Evolutionary conservation across 64 coral and sea anemone species (phyloP), one percentile per base, ranked within the genome.

Genomic region (Exaiptasia diaphana): DNA sequence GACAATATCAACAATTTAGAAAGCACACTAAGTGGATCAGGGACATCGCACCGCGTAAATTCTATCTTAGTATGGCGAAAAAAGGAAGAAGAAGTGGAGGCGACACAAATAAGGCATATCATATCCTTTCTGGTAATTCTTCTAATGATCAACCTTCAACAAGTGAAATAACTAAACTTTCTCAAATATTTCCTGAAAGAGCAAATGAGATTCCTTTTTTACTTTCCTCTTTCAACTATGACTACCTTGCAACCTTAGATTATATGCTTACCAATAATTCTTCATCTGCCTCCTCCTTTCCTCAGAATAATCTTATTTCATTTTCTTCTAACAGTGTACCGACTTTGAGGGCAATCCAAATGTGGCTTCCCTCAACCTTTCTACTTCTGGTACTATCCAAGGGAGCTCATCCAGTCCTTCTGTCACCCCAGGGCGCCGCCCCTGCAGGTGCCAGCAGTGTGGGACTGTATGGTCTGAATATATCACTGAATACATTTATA

Each of bases 401-500:
- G 57, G 57, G 4, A 26, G 14, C 4, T 2, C 22, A 61, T 61
- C 57, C 23, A 29, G 57, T 61, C 20, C 57, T 30, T 61, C 57
- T 61, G 57, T 29, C 57, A 4, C 33, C 57, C 57, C 22, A 61
- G 57, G 57, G 26, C 57, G 57, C 4, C 57, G 57, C 14, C 57
- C 57, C 0, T 61, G 57, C 17, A 61, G 57, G 33, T 61, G 57
- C 57, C 57, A 61, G 57, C 57, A 61, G 57, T 61, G 57, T 4
- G 57, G 57, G 20, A 38, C 83, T n/a, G 28, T 76, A 64, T 76
- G 73, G 37, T 53, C 82, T 32, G 33, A 38, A 33, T n/a, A n/a
- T n/a, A n/a, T n/a, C n/a, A n/a, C n/a, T n/a, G n/a, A n/a, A n/a
- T n/a, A n/a, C n/a, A n/a, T n/a, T n/a, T n/a, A n/a, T n/a, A n/a